phyloP scores from a whole-genome alignment of 2,888 invertebrate species.

The Neoitamus cyanurus region DNA sequence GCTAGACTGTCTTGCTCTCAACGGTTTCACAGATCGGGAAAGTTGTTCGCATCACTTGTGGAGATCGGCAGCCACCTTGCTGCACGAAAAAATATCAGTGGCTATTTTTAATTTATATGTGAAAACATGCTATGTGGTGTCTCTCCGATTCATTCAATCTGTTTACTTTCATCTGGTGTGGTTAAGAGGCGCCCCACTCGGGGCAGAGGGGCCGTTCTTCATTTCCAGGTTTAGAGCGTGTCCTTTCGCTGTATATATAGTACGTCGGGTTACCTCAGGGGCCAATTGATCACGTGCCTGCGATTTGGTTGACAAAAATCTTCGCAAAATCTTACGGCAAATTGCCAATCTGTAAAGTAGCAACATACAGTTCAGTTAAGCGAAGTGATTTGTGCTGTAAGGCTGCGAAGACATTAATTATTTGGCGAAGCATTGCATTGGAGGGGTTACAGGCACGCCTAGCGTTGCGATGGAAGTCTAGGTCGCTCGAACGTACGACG shows the following conservation, averaged over 20 bases:
- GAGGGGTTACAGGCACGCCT: not conserved
- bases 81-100: not conserved
- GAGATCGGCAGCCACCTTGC: not conserved
- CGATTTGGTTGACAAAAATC: not conserved
- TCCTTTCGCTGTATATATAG: not conserved
- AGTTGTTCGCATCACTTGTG: not conserved
- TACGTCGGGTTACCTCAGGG: not conserved
- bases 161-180: not conserved
- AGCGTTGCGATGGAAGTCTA: not conserved
- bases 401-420: not conserved
- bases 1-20: not conserved
- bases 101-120: constrained; percentile 31
- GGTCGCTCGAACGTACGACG: not conserved
- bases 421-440: not conserved
- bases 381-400: not conserved
- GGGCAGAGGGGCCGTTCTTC: not conserved
- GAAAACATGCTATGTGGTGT: not conserved
- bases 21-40: not conserved
- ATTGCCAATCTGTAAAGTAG: not conserved
- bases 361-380: not conserved
- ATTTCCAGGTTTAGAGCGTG: not conserved
- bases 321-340: not conserved
- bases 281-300: not conserved
- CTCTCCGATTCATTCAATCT: not conserved
- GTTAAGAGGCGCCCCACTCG: not conserved